Evolutionary conservation across 2,888 invertebrate species (phyloP).

Genomic region (Abrostola tripartita): DNA sequence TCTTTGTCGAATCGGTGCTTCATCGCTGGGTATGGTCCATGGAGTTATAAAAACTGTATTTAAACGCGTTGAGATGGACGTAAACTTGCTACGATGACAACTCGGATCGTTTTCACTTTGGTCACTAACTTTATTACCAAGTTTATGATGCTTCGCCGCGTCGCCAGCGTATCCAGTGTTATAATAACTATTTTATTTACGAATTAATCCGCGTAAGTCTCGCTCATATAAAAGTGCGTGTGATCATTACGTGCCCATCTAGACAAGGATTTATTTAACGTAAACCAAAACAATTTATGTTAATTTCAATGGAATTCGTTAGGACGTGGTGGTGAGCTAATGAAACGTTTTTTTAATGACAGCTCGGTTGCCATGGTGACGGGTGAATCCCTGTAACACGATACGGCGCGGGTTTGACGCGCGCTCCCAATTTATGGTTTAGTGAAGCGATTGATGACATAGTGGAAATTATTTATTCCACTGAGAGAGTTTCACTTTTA

Average conservation of each 20-base stretch:
- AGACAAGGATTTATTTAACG: constrained; percentile 41
- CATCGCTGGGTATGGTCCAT: constrained; percentile 49
- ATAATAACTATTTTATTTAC: constrained; percentile 63
- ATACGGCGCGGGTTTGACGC: constrained; percentile 71
- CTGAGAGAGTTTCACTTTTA: constrained; percentile 69
- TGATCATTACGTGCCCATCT: constrained; percentile 23
- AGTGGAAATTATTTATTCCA: constrained; percentile 79
- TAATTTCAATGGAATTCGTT: constrained; percentile 48
- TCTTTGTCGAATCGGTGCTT: constrained; percentile 61
- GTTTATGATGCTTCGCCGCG: constrained; percentile 52
- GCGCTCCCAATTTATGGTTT: constrained; percentile 78
- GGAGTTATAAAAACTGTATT: constrained; percentile 73
- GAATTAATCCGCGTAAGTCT: constrained; percentile 32
- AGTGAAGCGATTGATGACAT: constrained; percentile 82
- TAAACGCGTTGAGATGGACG: constrained; percentile 67
- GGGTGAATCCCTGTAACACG: constrained; percentile 69
- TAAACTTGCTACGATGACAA: constrained; percentile 81
- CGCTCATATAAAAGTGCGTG: constrained; percentile 17
- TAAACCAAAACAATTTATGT: constrained; percentile 47
- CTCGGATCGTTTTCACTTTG: constrained; percentile 77
- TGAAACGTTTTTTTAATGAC: constrained; percentile 62
- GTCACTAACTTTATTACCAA: constrained; percentile 72
- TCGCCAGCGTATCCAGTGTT: constrained; percentile 44
- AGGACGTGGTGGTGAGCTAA: constrained; percentile 45
- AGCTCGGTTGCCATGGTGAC: constrained; percentile 66